Percentiles rank a stretch among this genome's conserved stretches.
These are phyloP conservation scores for Pyralis farinalis DNA, from an alignment of 2,888 invertebrate species.

Conservation along the genomic window DNA sequence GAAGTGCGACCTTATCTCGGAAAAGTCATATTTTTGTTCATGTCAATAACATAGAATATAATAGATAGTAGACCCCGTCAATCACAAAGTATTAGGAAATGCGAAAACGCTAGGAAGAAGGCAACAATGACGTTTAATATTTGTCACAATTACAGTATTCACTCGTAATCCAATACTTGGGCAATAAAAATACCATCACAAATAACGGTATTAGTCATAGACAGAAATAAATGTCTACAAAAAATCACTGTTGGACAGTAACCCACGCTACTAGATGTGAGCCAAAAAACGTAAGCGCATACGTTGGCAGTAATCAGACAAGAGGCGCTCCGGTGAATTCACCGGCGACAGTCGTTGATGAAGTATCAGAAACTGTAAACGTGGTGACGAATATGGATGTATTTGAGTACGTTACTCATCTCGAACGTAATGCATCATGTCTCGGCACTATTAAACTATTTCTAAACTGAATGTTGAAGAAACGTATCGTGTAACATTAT, in stretches of 20 bases:
- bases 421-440: neutral
- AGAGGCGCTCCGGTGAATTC: constrained; percentile 16
- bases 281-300: constrained; percentile 37
- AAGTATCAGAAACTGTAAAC: constrained; percentile 32
- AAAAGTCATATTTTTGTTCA: too few relatives aligned
- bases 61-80: too few relatives aligned
- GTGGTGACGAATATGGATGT: constrained; percentile 17
- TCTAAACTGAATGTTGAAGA: too few relatives aligned
- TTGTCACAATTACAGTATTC: constrained; percentile 45
- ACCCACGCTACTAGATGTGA: constrained; percentile 48
- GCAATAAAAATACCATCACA: constrained; percentile 58
- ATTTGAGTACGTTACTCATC: constrained; percentile 1
- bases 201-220: constrained; percentile 66
- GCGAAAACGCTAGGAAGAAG: too few relatives aligned
- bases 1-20: too few relatives aligned
- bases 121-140: constrained; percentile 30
- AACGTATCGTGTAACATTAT: too few relatives aligned
- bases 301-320: constrained; percentile 28
- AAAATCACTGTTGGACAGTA: constrained; percentile 38
- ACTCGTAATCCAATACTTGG: constrained; percentile 54
- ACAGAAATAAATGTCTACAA: constrained; percentile 57
- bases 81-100: too few relatives aligned
- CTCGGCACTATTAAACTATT: neutral
- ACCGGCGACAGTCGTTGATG: constrained; percentile 15
- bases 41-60: too few relatives aligned